A percentile compares a stretch with the other conserved stretches of the same genome.
Conservation (phyloP, 2,113 vertebrate species). For the Serinus canaria region DNA sequence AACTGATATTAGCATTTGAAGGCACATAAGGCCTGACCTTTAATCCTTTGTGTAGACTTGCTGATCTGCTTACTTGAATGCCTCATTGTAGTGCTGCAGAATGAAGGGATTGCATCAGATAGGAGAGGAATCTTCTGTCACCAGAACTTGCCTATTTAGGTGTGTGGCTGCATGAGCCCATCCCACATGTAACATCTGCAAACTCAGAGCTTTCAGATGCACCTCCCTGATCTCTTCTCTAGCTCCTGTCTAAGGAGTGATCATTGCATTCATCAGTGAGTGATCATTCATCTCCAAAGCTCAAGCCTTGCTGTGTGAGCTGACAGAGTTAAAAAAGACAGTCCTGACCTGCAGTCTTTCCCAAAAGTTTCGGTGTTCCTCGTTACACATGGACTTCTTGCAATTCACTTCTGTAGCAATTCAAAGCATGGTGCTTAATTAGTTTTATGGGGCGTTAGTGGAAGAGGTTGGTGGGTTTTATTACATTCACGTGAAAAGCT, state of each 20-base stretch:
- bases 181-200: not conserved
- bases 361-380: not conserved
- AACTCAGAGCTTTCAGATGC: not conserved
- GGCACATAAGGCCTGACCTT: conserved; percentile 31
- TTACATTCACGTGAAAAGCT: not conserved
- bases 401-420: rapidly evolving
- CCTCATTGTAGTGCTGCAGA: conserved; percentile 22
- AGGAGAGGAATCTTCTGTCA: not conserved
- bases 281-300: not conserved
- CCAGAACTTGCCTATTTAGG: not conserved
- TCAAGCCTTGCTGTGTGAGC: not conserved
- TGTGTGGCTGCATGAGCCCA: not conserved
- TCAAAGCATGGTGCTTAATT: not conserved
- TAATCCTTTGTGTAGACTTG: conserved; percentile 25
- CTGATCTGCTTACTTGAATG: conserved; percentile 44
- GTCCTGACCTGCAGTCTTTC: rapidly evolving
- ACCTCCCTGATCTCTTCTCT: not conserved
- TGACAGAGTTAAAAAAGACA: not conserved
- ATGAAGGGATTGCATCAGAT: conserved; percentile 12
- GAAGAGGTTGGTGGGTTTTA: not conserved
- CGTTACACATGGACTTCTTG: not conserved
- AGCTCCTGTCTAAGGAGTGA: not conserved
- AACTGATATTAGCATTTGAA: conserved; percentile 54
- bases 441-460: not conserved
- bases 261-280: not conserved